Evolutionary conservation across 1,140 invertebrate genomes (phyloP), one percentile per base, ranked within the genome.

Genomic region (Tribolium madens): DNA sequence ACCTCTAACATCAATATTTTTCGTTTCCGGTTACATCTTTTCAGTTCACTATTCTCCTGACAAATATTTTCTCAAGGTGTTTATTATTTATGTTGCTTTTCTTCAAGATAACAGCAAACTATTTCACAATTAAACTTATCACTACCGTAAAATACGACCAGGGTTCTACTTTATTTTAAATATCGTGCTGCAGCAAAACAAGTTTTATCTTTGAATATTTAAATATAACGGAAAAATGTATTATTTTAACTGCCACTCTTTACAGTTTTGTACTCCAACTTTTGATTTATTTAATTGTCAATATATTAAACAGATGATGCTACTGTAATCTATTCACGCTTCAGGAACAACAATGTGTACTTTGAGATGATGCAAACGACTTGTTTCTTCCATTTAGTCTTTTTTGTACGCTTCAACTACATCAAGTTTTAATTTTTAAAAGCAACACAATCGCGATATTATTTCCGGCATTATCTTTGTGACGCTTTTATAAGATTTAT

Each of bases 401-500:
- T 42, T 57, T 17, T 17, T 57, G n/a, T 14, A 14, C 52, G 10
- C 17, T 26, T 57, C 13, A 57, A 57, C 52, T 21, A 21, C 52
- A 26, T n/a, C 52, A 57, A 6, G 17, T 57, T 57, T 57, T 57
- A 57, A 57, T 57, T 57, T 57, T 57, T 57, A 21, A n/a, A 57
- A 21, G 15, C 14, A 57, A 57, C 52, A 57, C 14, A 26, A 57
- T 57, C 15, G 18, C 14, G 10, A 57, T 57, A 57, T 57, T 57
- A 57, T 57, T 57, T 57, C 52, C 52, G 52, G 52, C 52, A 57
- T 57, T 26, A 18, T 57, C 52, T 57, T 26, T n/a, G 52, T n/a
- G 15, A 21, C 52, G 52, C 52, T 57, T 57, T 57, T 17, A 57
- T 57, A 57, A 57, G 52, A 57, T 57, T 57, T 57, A 57, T 57